Percentiles rank a stretch among this genome's conserved stretches.
Conservation (phyloP, 1,140 invertebrate species). For the Ganaspis sp. region DNA sequence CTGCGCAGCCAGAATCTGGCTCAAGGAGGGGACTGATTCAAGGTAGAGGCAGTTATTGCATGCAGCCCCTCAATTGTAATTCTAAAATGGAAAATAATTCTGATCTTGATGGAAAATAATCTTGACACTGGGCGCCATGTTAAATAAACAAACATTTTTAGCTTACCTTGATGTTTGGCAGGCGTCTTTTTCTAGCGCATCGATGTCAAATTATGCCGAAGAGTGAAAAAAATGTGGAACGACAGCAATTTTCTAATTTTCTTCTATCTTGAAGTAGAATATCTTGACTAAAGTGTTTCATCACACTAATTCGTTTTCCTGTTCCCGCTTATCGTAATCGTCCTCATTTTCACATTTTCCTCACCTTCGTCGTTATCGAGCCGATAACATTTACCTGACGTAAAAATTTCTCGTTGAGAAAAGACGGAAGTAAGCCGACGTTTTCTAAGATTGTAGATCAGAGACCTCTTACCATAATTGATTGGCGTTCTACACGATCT, state of each 20-base stretch:
- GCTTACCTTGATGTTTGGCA: too few species aligned
- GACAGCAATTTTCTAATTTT: neutral
- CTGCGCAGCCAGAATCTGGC: too few species aligned
- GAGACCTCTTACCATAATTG: slow-evolving; percentile 7
- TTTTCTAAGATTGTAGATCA: neutral
- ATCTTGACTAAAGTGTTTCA: slow-evolving; percentile 2
- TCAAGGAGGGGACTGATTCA: too few species aligned
- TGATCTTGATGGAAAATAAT: too few species aligned
- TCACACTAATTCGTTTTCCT: neutral
- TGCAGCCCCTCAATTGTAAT: too few species aligned
- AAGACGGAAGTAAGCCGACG: slow-evolving; percentile 9
- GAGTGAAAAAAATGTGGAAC: neutral
- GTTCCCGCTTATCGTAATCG: slow-evolving; percentile 2
- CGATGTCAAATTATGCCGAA: too few species aligned
- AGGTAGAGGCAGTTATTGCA: too few species aligned
- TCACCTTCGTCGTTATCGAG: neutral
- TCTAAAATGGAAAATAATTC: too few species aligned
- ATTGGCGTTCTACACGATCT: neutral
- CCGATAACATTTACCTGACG: slow-evolving; percentile 1
- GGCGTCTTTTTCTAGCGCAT: too few species aligned
- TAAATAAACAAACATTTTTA: too few species aligned
- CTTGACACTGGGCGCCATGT: too few species aligned
- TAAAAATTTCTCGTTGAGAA: neutral
- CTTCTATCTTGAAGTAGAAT: neutral
- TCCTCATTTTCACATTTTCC: neutral